These are phyloP conservation scores for Camptogramma bilineatum DNA, from an alignment of 2,888 invertebrate genomes.

Conservation along the genomic window DNA sequence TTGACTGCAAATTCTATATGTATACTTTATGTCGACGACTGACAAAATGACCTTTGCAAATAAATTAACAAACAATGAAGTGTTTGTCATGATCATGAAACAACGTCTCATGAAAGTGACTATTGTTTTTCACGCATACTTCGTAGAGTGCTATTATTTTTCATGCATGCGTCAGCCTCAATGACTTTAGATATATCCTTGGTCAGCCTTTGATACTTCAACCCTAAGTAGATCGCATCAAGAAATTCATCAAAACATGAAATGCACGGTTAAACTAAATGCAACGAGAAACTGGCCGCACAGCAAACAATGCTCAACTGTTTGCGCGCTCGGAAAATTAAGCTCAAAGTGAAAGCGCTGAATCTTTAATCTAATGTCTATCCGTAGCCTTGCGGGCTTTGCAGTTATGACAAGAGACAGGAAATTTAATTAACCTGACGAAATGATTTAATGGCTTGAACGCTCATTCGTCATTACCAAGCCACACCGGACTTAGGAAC, in stretches of 20 bases:
- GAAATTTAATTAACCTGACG: slow-evolving; percentile 39
- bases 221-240: not conserved
- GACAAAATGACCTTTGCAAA: not conserved
- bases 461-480: slow-evolving; percentile 11
- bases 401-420: slow-evolving; percentile 34
- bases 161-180: no score
- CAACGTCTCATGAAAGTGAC: no score
- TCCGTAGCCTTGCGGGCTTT: slow-evolving; percentile 37
- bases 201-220: no score
- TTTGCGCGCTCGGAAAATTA: slow-evolving; percentile 36
- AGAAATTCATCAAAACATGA: not conserved
- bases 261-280: slow-evolving; percentile 20
- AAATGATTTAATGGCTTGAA: slow-evolving; percentile 22
- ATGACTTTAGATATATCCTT: no score
- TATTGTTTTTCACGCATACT: no score
- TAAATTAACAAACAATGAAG: not conserved
- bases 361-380: slow-evolving; percentile 36
- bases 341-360: slow-evolving; percentile 39
- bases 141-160: not conserved
- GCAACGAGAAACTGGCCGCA: slow-evolving; percentile 43
- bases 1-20: slow-evolving; percentile 7
- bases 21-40: slow-evolving; percentile 4
- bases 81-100: not conserved
- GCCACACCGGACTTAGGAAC: not conserved
- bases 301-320: slow-evolving; percentile 54